Evolutionary conservation across 2,113 vertebrate genomes (phyloP).

Genomic region (Chunga burmeisteri): DNA sequence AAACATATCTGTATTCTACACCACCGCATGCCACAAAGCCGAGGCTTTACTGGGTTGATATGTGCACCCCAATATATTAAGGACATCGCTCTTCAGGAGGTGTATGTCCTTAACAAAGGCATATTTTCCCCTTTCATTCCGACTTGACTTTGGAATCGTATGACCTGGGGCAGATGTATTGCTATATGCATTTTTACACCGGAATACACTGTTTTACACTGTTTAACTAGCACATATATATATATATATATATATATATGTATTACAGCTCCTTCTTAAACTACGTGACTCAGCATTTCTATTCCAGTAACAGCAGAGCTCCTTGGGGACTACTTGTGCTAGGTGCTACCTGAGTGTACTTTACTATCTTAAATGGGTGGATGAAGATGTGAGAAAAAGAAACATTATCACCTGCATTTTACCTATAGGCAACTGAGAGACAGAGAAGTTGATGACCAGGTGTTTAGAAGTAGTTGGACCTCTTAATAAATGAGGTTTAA

Average conservation of each 20-base stretch:
- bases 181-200: not conserved
- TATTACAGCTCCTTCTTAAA: not conserved
- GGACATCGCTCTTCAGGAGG: not conserved
- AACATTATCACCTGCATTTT: not conserved
- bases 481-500: not conserved
- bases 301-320: not conserved
- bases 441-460: not conserved
- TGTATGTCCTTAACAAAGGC: not conserved
- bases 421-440: not conserved
- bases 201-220: not conserved
- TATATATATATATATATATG: not conserved
- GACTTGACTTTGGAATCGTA: not conserved
- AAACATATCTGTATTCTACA: not conserved
- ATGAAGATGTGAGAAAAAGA: not conserved
- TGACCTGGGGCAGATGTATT: not conserved
- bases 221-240: not conserved
- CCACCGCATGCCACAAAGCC: not conserved
- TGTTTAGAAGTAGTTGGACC: not conserved
- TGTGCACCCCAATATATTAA: not conserved
- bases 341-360: not conserved
- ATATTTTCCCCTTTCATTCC: not conserved
- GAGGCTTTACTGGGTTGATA: not conserved
- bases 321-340: not conserved
- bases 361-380: not conserved
- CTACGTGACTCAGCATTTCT: not conserved